Evolutionary conservation across 1,140 invertebrate species (phyloP).

Genomic region (Nixonia krombeini): DNA sequence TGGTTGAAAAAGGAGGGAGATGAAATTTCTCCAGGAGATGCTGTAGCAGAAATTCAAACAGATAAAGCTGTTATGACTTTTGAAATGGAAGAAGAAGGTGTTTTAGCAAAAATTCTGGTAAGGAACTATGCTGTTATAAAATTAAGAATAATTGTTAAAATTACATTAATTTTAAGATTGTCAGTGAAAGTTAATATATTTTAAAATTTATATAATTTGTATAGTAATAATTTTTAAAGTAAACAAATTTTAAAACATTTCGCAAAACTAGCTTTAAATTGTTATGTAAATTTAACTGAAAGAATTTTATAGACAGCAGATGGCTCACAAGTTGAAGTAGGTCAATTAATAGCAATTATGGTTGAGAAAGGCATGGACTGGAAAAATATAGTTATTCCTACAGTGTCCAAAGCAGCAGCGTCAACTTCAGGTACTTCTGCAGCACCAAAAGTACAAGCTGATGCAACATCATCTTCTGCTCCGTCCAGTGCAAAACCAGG

Average conservation of each 20-base stretch:
- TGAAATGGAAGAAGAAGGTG: conserved; percentile 98
- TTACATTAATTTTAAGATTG: not conserved
- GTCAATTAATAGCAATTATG: conserved; percentile 89
- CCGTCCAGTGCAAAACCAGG: conserved; percentile 49
- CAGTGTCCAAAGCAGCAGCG: conserved; percentile 61
- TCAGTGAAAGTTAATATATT: too few relatives aligned
- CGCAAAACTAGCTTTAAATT: too few relatives aligned
- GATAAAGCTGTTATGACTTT: conserved; percentile 99
- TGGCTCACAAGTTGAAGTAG: conserved; percentile 86
- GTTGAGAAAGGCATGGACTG: conserved; percentile 79
- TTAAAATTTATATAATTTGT: too few relatives aligned
- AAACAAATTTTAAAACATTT: too few relatives aligned
- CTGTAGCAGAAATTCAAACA: conserved; percentile 99
- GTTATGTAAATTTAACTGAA: too few relatives aligned
- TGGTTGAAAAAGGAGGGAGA: conserved; percentile 99
- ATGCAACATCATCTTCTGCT: conserved; percentile 38
- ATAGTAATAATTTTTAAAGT: too few relatives aligned
- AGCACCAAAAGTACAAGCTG: conserved; percentile 51
- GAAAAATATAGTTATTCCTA: conserved; percentile 62
- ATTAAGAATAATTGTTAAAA: conserved; percentile 8
- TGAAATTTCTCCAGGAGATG: conserved; percentile 82
- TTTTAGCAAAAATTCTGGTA: conserved; percentile 91
- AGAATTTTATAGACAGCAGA: conserved; percentile 79
- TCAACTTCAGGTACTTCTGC: conserved; percentile 46
- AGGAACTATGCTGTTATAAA: conserved; percentile 4